Percentiles rank a stretch among this genome's conserved stretches.
These are phyloP conservation scores for Callorhinus ursinus DNA, from an alignment of 2,113 vertebrate genomes.

Conservation along the genomic window DNA sequence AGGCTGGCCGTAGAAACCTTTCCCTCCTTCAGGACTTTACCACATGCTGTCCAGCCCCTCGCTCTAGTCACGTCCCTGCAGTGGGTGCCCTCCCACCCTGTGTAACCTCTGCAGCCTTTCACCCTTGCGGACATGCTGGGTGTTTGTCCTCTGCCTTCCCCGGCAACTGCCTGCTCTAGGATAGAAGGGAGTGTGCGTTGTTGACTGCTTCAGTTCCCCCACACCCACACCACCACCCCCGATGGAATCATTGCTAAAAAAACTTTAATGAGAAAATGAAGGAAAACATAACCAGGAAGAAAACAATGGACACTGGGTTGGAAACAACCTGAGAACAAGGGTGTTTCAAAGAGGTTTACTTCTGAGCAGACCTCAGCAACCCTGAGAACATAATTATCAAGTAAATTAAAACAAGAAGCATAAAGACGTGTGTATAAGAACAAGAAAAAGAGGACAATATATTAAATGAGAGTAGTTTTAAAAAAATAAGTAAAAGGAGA, in stretches of 20 bases:
- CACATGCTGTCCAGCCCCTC: too few relatives aligned
- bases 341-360: accelerated
- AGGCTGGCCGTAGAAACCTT: not conserved
- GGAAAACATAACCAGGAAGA: not conserved
- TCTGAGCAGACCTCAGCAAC: not conserved
- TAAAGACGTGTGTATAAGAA: not conserved
- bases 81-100: not conserved
- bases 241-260: not conserved
- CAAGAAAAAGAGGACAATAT: not conserved
- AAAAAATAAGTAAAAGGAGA: not conserved
- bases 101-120: not conserved
- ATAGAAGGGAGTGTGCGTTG: too few relatives aligned
- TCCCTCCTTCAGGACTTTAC: too few relatives aligned
- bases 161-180: not conserved
- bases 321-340: not conserved
- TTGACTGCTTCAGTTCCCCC: not conserved
- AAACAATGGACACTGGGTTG: not conserved
- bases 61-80: not conserved
- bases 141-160: not conserved
- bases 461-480: not conserved
- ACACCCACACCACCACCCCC: not conserved
- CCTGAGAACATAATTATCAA: not conserved
- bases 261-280: not conserved
- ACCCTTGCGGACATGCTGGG: not conserved
- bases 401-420: not conserved